Base-by-base conservation (phyloP, 1,140 invertebrate species). In the Monochamus saltuarius region DNA sequence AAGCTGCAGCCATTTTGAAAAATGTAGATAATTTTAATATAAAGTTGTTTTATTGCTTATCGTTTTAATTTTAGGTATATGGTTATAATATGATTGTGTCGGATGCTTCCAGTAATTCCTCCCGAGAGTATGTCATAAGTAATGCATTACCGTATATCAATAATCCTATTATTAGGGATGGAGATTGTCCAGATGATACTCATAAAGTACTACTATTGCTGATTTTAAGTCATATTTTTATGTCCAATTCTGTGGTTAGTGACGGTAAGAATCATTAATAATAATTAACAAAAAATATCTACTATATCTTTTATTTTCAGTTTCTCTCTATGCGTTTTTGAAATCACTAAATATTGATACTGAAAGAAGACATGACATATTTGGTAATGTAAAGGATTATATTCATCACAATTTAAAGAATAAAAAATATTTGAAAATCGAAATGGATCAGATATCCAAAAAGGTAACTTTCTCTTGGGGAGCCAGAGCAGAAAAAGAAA, bases 341-440 rank as follows among this genome's bases (percentile, higher is more conserved):
- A 63, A 58, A 50, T 29, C 56, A 8, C 51, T 70, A 39, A 35
- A 61, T 39, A 69, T 73, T 49, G 67, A 69, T 60, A 49, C 59
- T 40, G 62, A 67, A 39, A 17, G 52, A 19, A 64, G 45, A 47
- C 68, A 72, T 38, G 54, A 56, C 47, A 13, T 70, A 35, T 72
- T 72, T 61, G 71, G 71, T 8, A 60, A 61, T 54, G 62, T 71
- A 17, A 73, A 73, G 47, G 65, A 69, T 40, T 71, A 63, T 50
- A 65, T 73, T 45, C 58, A 36, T 29, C 51, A 53, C 22, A 62
- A 34, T 4, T 50, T 73, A 34, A 56, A 66, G 7, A 66, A 67
- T 58, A 59, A 68, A 37, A 66, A 69, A 22, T 73, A 66, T 60
- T 55, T 73, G 38, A 37, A 51, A 35, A 55, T 53, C n/a, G 61